Base-by-base conservation (phyloP, 2,113 vertebrate genomes). In the Triplophysa rosa region DNA sequence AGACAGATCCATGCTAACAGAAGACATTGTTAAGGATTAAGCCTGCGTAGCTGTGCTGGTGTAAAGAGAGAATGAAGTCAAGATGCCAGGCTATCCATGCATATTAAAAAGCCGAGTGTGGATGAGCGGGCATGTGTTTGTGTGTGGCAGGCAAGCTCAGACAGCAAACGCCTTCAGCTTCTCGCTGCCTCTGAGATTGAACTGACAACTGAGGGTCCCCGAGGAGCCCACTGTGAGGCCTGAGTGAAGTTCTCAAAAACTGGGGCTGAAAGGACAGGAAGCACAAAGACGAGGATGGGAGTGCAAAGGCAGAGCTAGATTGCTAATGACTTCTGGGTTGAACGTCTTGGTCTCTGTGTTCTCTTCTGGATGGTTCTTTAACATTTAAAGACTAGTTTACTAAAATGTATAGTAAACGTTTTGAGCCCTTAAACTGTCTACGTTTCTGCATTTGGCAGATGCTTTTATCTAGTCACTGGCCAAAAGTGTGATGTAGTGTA, bases 131-230 rank as follows among this genome's bases (percentile, higher is more conserved):
- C 1, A 40, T 78, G 49, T 12, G 2, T 26, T 40, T 77, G 3
- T 64, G 26, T 79, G 70, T 42, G 59, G 68, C 26, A 52, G 68
- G 40, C 56, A 52, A 58, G 49, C 65, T 62, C 26, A 65, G 42
- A 72, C 62, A 56, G 65, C 26, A 80, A 78, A 77, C 80, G 71
- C 86, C 19, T 71, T 78, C 78, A 81, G 82, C 69, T 78, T 69
- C 66, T 8, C 42, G 59, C 75, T 82, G 72, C 77, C 77, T 80
- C 79, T 71, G 73, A 78, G 59, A 83, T 84, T 80, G 74, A 70
- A 21, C 77, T 86, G 87, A 88, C 86, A 88, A 81, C 82, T 77
- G 67, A 71, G 80, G 83, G 72, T 86, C 81, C 86, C 80, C 29
- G 82, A 78, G 85, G 83, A 80, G 56, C 42, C 2, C 29, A 24